Conservation (phyloP, 2,888 invertebrate species). For the Caenorhabditis panamensis region DNA sequence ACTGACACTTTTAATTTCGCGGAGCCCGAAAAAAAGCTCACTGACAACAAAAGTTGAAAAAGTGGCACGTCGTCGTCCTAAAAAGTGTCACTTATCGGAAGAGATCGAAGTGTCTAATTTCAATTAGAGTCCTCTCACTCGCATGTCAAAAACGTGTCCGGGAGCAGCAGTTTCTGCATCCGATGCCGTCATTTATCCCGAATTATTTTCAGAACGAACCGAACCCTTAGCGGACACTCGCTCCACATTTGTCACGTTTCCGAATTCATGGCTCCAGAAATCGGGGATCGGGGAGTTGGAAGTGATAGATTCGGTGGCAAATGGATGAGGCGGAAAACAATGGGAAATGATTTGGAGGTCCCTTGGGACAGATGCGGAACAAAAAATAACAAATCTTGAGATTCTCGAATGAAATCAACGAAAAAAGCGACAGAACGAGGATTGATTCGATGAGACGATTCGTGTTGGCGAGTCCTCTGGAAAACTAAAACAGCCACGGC, state of each 20-base stretch:
- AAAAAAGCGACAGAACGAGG: background rate
- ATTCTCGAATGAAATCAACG: background rate
- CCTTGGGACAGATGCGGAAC: background rate
- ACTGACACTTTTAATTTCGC: slow-evolving; percentile 1
- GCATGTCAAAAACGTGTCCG: slow-evolving; percentile 32
- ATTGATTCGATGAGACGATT: background rate
- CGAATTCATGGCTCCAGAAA: background rate
- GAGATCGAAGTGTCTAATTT: slow-evolving; percentile 39
- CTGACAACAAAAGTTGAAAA: slow-evolving; percentile 18
- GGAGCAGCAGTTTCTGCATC: background rate
- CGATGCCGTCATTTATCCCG: background rate
- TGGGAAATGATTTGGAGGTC: background rate
- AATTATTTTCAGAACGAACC: background rate
- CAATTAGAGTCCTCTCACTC: slow-evolving; percentile 34
- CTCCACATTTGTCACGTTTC: background rate
- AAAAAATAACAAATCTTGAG: background rate
- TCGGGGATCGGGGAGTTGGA: background rate
- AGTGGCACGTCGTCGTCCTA: slow-evolving; percentile 1
- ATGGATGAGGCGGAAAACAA: background rate
- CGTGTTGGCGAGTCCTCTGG: background rate
- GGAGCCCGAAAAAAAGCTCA: background rate
- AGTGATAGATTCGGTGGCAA: background rate
- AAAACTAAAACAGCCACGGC: background rate
- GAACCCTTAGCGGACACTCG: slow-evolving; percentile 5
- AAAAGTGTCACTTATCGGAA: slow-evolving; percentile 17